These are phyloP conservation scores for Panonychus citri DNA, from an alignment of 1,140 invertebrate genomes.

Conservation along the genomic window DNA sequence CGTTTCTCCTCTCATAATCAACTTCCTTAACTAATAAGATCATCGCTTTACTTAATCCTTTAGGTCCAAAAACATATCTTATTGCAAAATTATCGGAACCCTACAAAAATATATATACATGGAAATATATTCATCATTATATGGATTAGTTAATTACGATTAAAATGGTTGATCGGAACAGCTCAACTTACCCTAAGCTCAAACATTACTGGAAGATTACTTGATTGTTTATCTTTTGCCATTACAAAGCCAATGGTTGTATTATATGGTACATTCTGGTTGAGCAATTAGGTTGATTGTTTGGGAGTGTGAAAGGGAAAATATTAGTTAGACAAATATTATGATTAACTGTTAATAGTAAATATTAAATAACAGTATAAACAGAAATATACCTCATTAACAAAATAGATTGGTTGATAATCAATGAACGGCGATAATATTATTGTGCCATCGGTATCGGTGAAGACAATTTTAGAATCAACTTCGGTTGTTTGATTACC, in stretches of 20 bases:
- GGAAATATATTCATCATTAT: neutral
- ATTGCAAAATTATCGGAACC: slow-evolving; percentile 43
- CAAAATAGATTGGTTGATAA: slow-evolving; percentile 9
- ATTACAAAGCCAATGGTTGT: slow-evolving; percentile 54
- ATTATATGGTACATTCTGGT: slow-evolving; percentile 52
- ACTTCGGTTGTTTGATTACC: slow-evolving; percentile 13
- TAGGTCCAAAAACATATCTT: slow-evolving; percentile 42
- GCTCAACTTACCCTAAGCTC: slow-evolving; percentile 51
- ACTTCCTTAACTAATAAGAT: slow-evolving; percentile 45
- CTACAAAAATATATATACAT: too few species aligned
- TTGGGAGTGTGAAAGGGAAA: too few species aligned
- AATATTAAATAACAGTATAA: neutral
- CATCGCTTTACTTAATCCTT: slow-evolving; percentile 44
- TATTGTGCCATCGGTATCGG: neutral
- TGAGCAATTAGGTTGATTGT: too few species aligned
- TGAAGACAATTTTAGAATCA: slow-evolving; percentile 15
- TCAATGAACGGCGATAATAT: slow-evolving; percentile 13
- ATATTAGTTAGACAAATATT: neutral
- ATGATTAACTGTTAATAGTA: neutral
- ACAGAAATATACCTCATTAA: slow-evolving; percentile 13
- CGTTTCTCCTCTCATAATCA: slow-evolving; percentile 60
- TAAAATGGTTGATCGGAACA: too few species aligned
- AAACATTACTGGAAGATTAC: slow-evolving; percentile 45
- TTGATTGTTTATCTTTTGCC: slow-evolving; percentile 46
- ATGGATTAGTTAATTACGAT: neutral